Evolutionary conservation across 2,113 vertebrate genomes (phyloP).

Genomic region (Dendropsophus ebraccatus): DNA sequence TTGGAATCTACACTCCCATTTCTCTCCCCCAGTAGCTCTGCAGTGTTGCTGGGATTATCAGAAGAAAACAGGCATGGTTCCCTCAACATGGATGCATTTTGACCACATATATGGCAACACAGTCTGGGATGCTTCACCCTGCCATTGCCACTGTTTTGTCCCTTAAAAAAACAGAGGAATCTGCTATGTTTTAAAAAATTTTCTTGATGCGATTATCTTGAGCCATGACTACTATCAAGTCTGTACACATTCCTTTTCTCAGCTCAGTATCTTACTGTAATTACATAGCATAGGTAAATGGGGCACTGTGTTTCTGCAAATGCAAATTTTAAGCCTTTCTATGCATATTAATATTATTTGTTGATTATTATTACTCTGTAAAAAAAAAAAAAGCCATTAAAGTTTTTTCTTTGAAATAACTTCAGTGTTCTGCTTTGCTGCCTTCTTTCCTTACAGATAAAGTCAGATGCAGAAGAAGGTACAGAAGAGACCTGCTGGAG

Average conservation of each 20-base stretch:
- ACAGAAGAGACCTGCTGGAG: too few species aligned
- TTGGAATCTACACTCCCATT: too few species aligned
- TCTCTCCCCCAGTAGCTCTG: too few species aligned
- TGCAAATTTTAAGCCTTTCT: not conserved
- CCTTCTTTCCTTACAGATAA: not conserved
- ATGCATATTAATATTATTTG: not conserved
- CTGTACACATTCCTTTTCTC: not conserved
- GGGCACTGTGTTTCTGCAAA: not conserved
- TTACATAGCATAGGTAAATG: not conserved
- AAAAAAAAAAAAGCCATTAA: constrained; percentile 6
- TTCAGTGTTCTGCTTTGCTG: not conserved
- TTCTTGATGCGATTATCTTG: not conserved
- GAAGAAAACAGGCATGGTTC: too few species aligned
- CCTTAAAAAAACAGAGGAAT: not conserved
- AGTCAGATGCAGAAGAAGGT: too few species aligned
- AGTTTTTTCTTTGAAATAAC: not conserved
- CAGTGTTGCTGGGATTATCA: too few species aligned
- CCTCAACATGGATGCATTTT: too few species aligned
- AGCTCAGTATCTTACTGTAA: not conserved
- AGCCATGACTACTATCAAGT: not conserved
- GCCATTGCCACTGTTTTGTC: not conserved
- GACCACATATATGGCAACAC: too few species aligned
- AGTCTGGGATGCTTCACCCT: not conserved
- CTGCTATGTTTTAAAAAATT: too few species aligned
- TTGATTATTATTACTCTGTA: not conserved